These are phyloP conservation scores for Pyrrhura leucotis DNA, from an alignment of 2,797 vertebrate species.

Conservation along the genomic window DNA sequence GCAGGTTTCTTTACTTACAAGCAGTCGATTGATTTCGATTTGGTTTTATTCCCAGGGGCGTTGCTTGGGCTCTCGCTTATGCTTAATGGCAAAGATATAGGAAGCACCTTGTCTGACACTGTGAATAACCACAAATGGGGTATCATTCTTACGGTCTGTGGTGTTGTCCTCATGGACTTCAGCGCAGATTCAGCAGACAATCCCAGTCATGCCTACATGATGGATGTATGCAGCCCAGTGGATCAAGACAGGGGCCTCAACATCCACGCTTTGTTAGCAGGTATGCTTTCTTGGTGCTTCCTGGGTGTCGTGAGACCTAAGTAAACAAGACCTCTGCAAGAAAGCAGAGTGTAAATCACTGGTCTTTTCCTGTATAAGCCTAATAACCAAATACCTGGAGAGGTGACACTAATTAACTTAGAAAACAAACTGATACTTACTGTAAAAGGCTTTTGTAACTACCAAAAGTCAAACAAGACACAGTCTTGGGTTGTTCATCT, in stretches of 20 bases:
- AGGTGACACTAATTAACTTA: not conserved
- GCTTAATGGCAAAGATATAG: constrained; percentile 94
- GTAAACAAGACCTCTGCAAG: not conserved
- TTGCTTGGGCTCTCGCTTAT: constrained; percentile 90
- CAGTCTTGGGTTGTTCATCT: not conserved
- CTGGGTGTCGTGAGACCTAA: not conserved
- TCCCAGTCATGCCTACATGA: constrained; percentile 98
- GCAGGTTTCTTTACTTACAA: not conserved
- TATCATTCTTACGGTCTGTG: constrained; percentile 91
- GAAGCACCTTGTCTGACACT: constrained; percentile 86
- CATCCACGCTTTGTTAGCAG: constrained; percentile 93
- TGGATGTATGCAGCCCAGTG: constrained; percentile 94
- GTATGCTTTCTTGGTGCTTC: constrained; percentile 64
- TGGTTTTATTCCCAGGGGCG: constrained; percentile 80
- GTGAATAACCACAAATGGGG: constrained; percentile 91
- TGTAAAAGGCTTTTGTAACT: not conserved
- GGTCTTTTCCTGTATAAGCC: not conserved
- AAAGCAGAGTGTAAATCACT: not conserved
- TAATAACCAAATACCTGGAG: not conserved
- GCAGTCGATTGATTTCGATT: not conserved
- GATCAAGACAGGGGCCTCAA: constrained; percentile 97
- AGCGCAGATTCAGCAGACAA: constrained; percentile 97
- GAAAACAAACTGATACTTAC: not conserved
- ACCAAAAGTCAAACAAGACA: not conserved
- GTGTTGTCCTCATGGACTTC: constrained; percentile 97